Conservation (phyloP, 2,113 vertebrate species). For the Caloenas nicobarica region DNA sequence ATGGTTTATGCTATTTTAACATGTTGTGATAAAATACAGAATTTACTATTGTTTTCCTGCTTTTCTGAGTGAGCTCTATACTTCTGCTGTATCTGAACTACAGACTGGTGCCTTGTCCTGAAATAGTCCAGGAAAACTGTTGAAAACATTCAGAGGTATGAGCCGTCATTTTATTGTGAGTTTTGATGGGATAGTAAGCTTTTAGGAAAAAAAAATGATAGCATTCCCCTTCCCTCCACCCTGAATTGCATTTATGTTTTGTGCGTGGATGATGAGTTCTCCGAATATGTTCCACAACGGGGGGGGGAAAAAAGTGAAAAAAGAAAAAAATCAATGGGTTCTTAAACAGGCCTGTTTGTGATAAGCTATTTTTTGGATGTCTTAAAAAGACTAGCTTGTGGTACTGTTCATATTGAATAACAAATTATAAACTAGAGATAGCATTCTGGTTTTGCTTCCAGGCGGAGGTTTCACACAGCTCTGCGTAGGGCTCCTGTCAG, state of each 20-base stretch:
- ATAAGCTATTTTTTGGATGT: neutral
- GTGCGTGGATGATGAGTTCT: neutral
- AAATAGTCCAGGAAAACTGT: neutral
- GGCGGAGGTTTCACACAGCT: neutral
- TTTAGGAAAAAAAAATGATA: neutral
- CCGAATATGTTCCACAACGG: neutral
- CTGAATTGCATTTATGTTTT: neutral
- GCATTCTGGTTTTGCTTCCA: neutral
- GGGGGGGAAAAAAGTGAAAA: too few species aligned
- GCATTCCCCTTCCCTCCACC: neutral
- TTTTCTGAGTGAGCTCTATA: neutral
- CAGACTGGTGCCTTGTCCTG: neutral
- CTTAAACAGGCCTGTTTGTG: neutral
- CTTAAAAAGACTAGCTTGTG: neutral
- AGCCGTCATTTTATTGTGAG: neutral
- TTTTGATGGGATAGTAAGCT: neutral
- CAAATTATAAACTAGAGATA: neutral
- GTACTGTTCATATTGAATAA: neutral
- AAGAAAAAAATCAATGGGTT: neutral
- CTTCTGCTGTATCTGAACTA: neutral
- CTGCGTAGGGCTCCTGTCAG: neutral
- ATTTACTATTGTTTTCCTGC: neutral
- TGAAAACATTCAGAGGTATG: neutral
- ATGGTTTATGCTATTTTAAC: neutral
- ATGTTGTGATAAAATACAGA: neutral